These are phyloP conservation scores for Thalassoma bifasciatum DNA, from an alignment of 2,113 vertebrate species.

Conservation along the genomic window DNA sequence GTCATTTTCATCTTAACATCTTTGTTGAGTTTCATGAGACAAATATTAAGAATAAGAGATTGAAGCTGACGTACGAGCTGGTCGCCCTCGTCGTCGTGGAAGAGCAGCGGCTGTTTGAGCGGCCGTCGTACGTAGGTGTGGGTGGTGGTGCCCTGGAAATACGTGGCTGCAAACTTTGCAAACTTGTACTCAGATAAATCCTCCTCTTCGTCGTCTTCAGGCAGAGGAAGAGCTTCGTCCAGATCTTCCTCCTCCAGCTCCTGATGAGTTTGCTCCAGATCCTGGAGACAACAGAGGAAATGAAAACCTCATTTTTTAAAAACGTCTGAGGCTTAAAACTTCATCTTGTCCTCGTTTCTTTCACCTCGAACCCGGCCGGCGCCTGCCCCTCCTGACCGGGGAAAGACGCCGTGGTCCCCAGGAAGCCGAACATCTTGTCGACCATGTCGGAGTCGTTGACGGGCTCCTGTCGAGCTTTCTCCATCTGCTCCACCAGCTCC, in stretches of 20 bases:
- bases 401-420: conserved; percentile 88
- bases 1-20: too few species aligned
- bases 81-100: conserved; percentile 96
- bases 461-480: conserved; percentile 91
- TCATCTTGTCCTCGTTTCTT: too few species aligned
- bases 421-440: conserved; percentile 99
- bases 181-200: conserved; percentile 98
- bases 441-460: conserved; percentile 98
- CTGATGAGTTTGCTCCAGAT: conserved; percentile 87
- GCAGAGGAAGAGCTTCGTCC: conserved; percentile 92
- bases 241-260: conserved; percentile 92
- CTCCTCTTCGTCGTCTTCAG: conserved; percentile 96
- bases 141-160: conserved; percentile 95
- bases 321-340: too few species aligned
- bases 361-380: conserved; percentile 94
- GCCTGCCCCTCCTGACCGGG: conserved; percentile 96
- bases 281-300: conserved; percentile 80
- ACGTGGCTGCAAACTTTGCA: conserved; percentile 95
- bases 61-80: conserved; percentile 88
- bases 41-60: background rate
- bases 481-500: conserved; percentile 94
- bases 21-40: too few species aligned
- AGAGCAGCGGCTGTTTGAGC: conserved; percentile 95
- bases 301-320: too few species aligned
- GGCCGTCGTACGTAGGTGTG: conserved; percentile 92